These are phyloP conservation scores for Capitella teleta DNA, from an alignment of 1,140 invertebrate species.

Conservation along the genomic window DNA sequence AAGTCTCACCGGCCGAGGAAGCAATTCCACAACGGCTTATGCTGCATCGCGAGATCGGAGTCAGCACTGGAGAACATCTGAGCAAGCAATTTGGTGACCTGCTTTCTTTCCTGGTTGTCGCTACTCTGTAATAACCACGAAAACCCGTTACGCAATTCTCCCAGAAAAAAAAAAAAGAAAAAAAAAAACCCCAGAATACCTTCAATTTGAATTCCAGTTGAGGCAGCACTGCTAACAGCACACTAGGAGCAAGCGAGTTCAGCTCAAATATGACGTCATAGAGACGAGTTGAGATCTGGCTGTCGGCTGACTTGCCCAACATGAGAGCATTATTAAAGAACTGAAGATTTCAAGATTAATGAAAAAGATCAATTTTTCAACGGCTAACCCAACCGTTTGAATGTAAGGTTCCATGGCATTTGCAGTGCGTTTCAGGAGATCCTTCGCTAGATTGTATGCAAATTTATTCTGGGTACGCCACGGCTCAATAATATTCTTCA, in stretches of 20 bases:
- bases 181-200: no score
- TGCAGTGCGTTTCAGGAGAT: conserved; percentile 78
- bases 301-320: conserved; percentile 58
- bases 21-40: conserved; percentile 71
- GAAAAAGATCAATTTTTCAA: conserved; percentile 4
- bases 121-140: conserved; percentile 53
- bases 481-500: conserved; percentile 92
- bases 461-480: conserved; percentile 76
- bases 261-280: conserved; percentile 95
- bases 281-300: conserved; percentile 44
- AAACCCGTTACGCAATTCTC: no score
- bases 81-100: conserved; percentile 78
- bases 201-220: conserved; percentile 72
- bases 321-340: conserved; percentile 93
- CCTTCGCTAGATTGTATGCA: conserved; percentile 80
- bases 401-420: conserved; percentile 88
- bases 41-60: conserved; percentile 74
- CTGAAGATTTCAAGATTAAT: conserved; percentile 50
- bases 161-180: no score
- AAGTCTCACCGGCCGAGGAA: conserved; percentile 60
- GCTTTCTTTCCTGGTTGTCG: conserved; percentile 70
- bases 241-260: conserved; percentile 81
- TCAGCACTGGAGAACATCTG: conserved; percentile 95
- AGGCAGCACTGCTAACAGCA: conserved; percentile 77
- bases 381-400: conserved; percentile 61